Percentiles rank a stretch among this genome's conserved stretches.
Conservation (phyloP, 2,888 invertebrate genomes). For the Dasysyrphus tricinctus region DNA sequence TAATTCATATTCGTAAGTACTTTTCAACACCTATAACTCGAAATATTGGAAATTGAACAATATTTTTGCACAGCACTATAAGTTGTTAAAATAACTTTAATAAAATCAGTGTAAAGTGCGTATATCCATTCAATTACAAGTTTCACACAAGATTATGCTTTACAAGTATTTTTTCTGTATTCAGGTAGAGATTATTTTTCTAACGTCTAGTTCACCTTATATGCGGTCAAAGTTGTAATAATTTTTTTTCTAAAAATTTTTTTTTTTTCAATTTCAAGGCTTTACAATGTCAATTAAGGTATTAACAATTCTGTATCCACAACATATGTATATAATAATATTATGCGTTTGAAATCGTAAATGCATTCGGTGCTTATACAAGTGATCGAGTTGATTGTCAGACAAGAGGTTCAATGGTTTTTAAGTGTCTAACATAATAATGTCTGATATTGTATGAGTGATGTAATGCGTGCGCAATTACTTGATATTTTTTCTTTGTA, state of each 20-base stretch:
- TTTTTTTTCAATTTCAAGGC: conserved; percentile 67
- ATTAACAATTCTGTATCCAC: neutral
- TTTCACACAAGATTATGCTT: conserved; percentile 32
- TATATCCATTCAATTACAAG: conserved; percentile 47
- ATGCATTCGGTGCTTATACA: conserved; percentile 13
- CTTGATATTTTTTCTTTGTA: neutral
- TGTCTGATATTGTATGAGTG: conserved; percentile 1
- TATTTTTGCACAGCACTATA: neutral
- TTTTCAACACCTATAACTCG: too few species aligned
- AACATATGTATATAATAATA: neutral
- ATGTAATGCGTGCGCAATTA: conserved; percentile 28
- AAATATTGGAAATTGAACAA: neutral
- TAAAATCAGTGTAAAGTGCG: conserved; percentile 34
- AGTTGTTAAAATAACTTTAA: neutral
- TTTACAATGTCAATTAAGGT: conserved; percentile 67
- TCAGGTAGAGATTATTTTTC: conserved; percentile 17
- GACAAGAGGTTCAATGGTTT: conserved; percentile 29
- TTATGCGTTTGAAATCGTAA: conserved; percentile 36
- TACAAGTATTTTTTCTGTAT: neutral
- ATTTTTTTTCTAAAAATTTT: neutral
- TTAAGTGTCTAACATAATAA: conserved; percentile 22
- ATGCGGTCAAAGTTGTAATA: conserved; percentile 62
- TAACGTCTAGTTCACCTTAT: conserved; percentile 62
- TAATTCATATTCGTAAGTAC: too few species aligned
- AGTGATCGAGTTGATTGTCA: conserved; percentile 39